Percentiles rank a stretch among this genome's conserved stretches.
These are phyloP conservation scores for Nixonia krombeini DNA, from an alignment of 1,140 invertebrate species.

Conservation along the genomic window DNA sequence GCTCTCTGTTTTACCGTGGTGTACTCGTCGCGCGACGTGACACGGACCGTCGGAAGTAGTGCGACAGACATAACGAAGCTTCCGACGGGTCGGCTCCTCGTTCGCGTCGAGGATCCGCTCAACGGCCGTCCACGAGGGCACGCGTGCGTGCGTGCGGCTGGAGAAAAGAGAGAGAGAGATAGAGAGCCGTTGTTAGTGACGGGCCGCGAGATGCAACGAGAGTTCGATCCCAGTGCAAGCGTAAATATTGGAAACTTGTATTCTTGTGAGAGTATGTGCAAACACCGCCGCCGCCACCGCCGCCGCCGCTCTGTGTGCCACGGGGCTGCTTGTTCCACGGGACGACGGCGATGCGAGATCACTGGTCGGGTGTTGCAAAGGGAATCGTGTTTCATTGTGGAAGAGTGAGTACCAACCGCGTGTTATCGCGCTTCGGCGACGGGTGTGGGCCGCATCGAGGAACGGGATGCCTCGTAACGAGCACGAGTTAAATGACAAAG, in stretches of 20 bases:
- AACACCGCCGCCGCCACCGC: no score
- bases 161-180: no score
- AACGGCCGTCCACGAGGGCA: no score
- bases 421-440: constrained; percentile 23
- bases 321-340: constrained; percentile 19
- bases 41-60: not conserved
- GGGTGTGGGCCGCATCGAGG: constrained; percentile 30
- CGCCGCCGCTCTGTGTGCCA: constrained; percentile 10
- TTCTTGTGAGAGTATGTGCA: constrained; percentile 16
- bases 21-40: not conserved
- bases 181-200: no score
- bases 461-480: constrained; percentile 24
- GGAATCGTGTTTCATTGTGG: constrained; percentile 24
- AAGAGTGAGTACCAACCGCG: constrained; percentile 41
- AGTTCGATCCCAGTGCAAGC: constrained; percentile 21
- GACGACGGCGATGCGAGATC: constrained; percentile 11
- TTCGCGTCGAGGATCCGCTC: constrained; percentile 9
- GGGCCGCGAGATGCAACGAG: constrained; percentile 8
- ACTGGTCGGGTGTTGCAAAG: constrained; percentile 10
- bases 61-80: not conserved
- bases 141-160: no score
- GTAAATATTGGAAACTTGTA: constrained; percentile 11
- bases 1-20: constrained; percentile 2
- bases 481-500: constrained; percentile 20
- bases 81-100: constrained; percentile 7